Conservation (phyloP, 1,140 invertebrate species). For the Papilio aristodemus region DNA sequence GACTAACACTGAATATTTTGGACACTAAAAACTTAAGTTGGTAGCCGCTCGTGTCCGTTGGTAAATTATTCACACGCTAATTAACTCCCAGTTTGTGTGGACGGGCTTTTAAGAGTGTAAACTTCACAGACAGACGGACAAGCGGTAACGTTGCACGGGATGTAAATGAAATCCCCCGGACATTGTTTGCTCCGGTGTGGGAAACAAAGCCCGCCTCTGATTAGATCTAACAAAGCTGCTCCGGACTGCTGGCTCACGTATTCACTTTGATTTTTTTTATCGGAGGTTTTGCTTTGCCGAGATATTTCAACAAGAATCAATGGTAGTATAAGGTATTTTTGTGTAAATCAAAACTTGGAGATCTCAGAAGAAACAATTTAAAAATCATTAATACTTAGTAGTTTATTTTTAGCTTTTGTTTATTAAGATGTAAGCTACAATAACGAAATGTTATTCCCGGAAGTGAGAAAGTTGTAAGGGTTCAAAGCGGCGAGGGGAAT, state of each 20-base stretch:
- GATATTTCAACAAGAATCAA: constrained; percentile 1
- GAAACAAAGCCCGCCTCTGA: constrained; percentile 54
- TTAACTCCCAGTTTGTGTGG: constrained; percentile 36
- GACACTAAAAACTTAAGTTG: not conserved
- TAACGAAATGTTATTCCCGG: not conserved
- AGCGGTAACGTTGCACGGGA: constrained; percentile 47
- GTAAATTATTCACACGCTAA: constrained; percentile 28
- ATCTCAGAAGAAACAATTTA: not conserved
- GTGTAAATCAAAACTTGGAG: not conserved
- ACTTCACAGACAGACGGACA: constrained; percentile 39
- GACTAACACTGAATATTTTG: not conserved
- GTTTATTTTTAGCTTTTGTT: not conserved
- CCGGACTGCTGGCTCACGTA: constrained; percentile 9
- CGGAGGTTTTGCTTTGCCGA: not conserved
- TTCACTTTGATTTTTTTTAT: constrained; percentile 26
- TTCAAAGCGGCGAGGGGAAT: constrained; percentile 38
- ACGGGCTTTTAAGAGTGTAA: constrained; percentile 56
- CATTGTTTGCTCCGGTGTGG: constrained; percentile 50
- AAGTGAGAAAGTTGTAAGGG: constrained; percentile 36
- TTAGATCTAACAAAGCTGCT: constrained; percentile 39
- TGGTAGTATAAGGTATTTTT: not conserved
- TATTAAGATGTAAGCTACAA: not conserved
- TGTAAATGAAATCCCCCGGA: constrained; percentile 61
- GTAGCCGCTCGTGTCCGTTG: not conserved
- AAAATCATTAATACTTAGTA: not conserved